phyloP scores from a whole-genome alignment of 2,797 vertebrate genomes.

The Tauraco hartlaubi region DNA sequence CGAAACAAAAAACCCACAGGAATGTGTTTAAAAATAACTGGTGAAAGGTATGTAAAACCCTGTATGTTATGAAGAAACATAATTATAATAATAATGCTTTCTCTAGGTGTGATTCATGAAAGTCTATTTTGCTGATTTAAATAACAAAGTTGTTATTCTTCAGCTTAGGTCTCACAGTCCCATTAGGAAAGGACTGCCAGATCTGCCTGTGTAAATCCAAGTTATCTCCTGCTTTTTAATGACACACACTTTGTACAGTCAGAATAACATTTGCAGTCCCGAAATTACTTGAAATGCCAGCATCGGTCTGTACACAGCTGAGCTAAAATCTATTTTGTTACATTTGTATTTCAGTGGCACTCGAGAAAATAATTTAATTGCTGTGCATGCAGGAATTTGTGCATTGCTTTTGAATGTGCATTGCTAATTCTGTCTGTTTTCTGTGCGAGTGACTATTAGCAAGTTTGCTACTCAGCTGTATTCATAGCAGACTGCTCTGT shows the following conservation, averaged over 20 bases:
- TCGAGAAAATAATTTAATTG: constrained; percentile 2
- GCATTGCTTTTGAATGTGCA: background rate
- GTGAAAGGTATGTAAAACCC: background rate
- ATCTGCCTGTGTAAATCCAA: constrained; percentile 19
- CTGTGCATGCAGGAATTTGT: background rate
- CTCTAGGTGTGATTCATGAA: background rate
- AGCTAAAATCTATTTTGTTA: background rate
- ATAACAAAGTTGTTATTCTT: constrained; percentile 30
- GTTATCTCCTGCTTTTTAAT: constrained; percentile 11
- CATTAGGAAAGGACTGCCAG: constrained; percentile 13
- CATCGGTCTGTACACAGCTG: background rate
- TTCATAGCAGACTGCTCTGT: constrained; percentile 35
- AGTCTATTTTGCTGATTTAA: background rate
- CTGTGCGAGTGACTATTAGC: background rate
- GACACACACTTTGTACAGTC: background rate
- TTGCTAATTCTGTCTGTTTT: background rate
- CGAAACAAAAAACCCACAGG: background rate
- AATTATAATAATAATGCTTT: background rate
- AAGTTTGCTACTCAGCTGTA: constrained; percentile 7
- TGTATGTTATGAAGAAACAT: background rate
- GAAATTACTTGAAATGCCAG: background rate
- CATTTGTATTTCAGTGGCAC: background rate
- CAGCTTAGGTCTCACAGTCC: background rate
- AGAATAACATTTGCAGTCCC: background rate
- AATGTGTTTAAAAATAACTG: background rate